A percentile compares a stretch with the other conserved stretches of the same genome.
These are phyloP conservation scores for Pycnomerus fuliginosus DNA, from an alignment of 2,888 invertebrate genomes.

Conservation along the genomic window DNA sequence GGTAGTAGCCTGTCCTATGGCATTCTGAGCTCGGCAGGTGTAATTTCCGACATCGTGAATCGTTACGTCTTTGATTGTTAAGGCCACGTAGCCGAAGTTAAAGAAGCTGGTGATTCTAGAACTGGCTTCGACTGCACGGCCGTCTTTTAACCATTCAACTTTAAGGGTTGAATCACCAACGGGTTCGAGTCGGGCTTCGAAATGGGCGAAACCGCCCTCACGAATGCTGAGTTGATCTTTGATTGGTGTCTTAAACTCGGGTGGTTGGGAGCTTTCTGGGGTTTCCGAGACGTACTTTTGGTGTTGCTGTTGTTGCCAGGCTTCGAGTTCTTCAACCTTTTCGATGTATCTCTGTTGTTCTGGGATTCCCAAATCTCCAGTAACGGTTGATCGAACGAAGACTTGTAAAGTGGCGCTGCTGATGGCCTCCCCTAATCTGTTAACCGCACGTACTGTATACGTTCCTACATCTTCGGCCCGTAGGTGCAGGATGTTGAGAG, in stretches of 20 bases:
- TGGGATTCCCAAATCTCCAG: constrained; percentile 78
- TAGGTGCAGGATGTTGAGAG: constrained; percentile 97
- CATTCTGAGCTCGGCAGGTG: constrained; percentile 85
- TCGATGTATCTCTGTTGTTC: constrained; percentile 90
- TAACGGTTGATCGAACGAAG: constrained; percentile 77
- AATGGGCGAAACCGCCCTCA: constrained; percentile 93
- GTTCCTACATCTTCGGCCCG: constrained; percentile 97
- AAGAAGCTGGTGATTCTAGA: constrained; percentile 91
- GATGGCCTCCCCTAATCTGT: constrained; percentile 87
- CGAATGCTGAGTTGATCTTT: constrained; percentile 83
- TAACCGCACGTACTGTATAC: constrained; percentile 89
- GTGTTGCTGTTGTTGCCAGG: constrained; percentile 80
- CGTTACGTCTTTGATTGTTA: constrained; percentile 89
- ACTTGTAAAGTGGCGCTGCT: constrained; percentile 78
- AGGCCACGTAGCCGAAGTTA: constrained; percentile 92
- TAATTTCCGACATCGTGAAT: constrained; percentile 88
- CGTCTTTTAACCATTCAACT: constrained; percentile 93
- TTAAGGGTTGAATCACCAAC: constrained; percentile 85
- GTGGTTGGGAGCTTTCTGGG: constrained; percentile 76
- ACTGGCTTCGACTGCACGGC: constrained; percentile 86
- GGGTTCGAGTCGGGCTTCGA: constrained; percentile 93
- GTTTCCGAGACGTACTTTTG: constrained; percentile 78
- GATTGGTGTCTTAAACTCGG: constrained; percentile 86
- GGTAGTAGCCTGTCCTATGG: constrained; percentile 82
- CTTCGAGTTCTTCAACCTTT: constrained; percentile 87